These are phyloP conservation scores for Apis cerana DNA, from an alignment of 1,140 invertebrate species.

Conservation along the genomic window DNA sequence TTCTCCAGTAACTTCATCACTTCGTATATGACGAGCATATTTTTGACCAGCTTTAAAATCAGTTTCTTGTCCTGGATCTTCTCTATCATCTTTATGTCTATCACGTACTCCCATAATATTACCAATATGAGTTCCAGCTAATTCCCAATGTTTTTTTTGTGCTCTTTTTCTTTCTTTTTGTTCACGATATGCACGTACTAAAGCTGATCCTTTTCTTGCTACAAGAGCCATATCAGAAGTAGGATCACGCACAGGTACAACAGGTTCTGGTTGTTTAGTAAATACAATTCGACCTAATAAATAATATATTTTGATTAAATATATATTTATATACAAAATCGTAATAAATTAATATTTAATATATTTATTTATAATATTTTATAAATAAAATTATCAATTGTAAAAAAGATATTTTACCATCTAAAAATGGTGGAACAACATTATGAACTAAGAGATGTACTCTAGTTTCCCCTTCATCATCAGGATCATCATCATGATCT, in stretches of 20 bases:
- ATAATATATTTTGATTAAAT: background rate
- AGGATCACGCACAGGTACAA: conserved; percentile 90
- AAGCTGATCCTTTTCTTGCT: conserved; percentile 95
- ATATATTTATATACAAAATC: background rate
- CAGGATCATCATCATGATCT: conserved; percentile 95
- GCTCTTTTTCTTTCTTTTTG: conserved; percentile 97
- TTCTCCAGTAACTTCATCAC: conserved; percentile 89
- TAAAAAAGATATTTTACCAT: conserved; percentile 83
- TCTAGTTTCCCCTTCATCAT: conserved; percentile 94
- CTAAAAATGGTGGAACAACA: conserved; percentile 98
- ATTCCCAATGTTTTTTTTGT: conserved; percentile 99
- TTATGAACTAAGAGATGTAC: conserved; percentile 99
- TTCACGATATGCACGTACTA: conserved; percentile 95
- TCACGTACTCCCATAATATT: conserved; percentile 96
- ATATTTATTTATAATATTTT: background rate
- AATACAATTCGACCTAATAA: conserved; percentile 92
- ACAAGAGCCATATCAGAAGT: conserved; percentile 99
- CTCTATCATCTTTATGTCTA: conserved; percentile 89
- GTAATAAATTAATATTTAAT: background rate
- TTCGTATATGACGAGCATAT: conserved; percentile 97
- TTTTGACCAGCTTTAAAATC: conserved; percentile 95
- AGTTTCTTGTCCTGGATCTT: conserved; percentile 83
- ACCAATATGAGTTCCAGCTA: conserved; percentile 96
- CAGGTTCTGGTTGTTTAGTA: conserved; percentile 97
- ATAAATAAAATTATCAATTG: background rate